Evolutionary conservation across 2,797 vertebrate species (phyloP), one percentile per base, ranked within the genome.

Genomic region (Remorina albescens): DNA sequence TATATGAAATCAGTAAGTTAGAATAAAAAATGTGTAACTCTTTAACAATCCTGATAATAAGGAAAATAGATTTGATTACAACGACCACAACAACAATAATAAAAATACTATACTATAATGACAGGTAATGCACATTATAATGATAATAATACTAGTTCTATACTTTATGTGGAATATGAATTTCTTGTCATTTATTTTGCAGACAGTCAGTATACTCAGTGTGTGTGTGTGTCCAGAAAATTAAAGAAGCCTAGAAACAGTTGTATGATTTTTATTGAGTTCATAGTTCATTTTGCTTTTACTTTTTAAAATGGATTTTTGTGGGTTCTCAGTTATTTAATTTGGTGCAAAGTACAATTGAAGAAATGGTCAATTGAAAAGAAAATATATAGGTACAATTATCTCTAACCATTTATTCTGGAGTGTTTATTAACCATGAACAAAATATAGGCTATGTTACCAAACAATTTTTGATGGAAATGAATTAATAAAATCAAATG

Each of bases 161-260:
- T 12, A 2, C 2, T 23, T 8, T 16, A 7, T 53, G 0, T 30
- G 11, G 3, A 37, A 2, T 37, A 50, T 34, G 16, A 21, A 36
- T 60, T 36, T 3, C 2, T 37, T 44, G 50, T 2, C 11, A 5
- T 23, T 15, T 19, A 19, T 71, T 63, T 39, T 34, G 26, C 39
- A 34, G 42, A 28, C 1, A n/a, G 6, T 46, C 28, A n/a, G 19
- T n/a, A n/a, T n/a, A n/a, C n/a, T n/a, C n/a, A n/a, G n/a, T n/a
- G n/a, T n/a, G n/a, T n/a, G n/a, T n/a, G n/a, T n/a, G n/a, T n/a
- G n/a, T n/a, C n/a, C n/a, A n/a, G n/a, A n/a, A n/a, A n/a, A n/a
- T n/a, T n/a, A n/a, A n/a, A n/a, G 55, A 57, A 37, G 34, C 47
- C 58, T 67, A 37, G 36, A 63, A 57, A n/a, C 23, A 51, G 15